Percentiles rank a stretch among this genome's conserved stretches.
These are phyloP conservation scores for Cotesia typhae DNA, from an alignment of 1,140 invertebrate species.

Conservation along the genomic window DNA sequence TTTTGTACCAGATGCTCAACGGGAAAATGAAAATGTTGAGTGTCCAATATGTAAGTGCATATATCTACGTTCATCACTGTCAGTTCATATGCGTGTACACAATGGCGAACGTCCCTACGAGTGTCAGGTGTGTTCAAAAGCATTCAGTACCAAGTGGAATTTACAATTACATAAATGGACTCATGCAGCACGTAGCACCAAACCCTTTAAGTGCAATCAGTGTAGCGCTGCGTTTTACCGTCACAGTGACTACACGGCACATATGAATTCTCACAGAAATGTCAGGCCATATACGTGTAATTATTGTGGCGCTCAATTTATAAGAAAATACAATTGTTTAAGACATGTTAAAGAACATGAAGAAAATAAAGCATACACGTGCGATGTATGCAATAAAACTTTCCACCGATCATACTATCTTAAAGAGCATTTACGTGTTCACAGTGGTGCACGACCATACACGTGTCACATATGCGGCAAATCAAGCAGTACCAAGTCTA, in stretches of 20 bases:
- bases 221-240: slow-evolving; percentile 85
- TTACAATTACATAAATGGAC: slow-evolving; percentile 88
- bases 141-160: slow-evolving; percentile 89
- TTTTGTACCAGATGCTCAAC: slow-evolving; percentile 72
- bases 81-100: slow-evolving; percentile 83
- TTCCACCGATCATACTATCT: slow-evolving; percentile 89
- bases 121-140: slow-evolving; percentile 85
- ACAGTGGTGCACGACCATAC: slow-evolving; percentile 84
- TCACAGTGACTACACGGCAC: slow-evolving; percentile 80
- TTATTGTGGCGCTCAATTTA: slow-evolving; percentile 93
- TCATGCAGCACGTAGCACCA: slow-evolving; percentile 82
- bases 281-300: slow-evolving; percentile 89
- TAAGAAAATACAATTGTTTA: slow-evolving; percentile 90
- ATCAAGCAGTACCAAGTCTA: slow-evolving; percentile 85
- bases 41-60: slow-evolving; percentile 83
- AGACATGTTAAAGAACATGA: slow-evolving; percentile 91
- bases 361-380: slow-evolving; percentile 86
- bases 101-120: slow-evolving; percentile 77
- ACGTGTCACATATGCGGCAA: slow-evolving; percentile 88
- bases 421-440: slow-evolving; percentile 85
- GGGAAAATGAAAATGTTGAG: slow-evolving; percentile 75
- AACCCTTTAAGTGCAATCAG: slow-evolving; percentile 85
- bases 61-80: slow-evolving; percentile 79
- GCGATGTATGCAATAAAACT: slow-evolving; percentile 85
- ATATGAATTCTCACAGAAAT: slow-evolving; percentile 84